A percentile compares a stretch with the other conserved stretches of the same genome.
phyloP scores from a whole-genome alignment of 1,140 invertebrate genomes.

The Muscidifurax raptorellus region DNA sequence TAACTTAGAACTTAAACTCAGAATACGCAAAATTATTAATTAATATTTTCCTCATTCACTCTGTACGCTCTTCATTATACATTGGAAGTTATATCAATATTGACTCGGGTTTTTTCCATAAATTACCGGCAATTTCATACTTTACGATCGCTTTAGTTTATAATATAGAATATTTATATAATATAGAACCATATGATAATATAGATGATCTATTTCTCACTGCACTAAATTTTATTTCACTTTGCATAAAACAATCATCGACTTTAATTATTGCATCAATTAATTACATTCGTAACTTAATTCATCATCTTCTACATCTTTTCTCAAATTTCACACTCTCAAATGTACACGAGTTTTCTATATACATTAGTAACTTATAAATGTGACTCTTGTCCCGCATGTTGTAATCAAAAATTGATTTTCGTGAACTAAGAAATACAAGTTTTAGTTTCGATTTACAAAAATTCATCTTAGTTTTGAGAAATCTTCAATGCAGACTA shows the following conservation, averaged over 20 bases:
- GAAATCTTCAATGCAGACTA: conserved; percentile 48
- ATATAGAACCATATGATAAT: conserved; percentile 25
- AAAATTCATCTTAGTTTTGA: conserved; percentile 32
- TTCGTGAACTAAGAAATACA: conserved; percentile 16
- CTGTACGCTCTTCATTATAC: background rate
- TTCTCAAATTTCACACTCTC: background rate
- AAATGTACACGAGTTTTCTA: conserved; percentile 45
- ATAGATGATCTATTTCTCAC: conserved; percentile 21
- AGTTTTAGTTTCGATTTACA: conserved; percentile 24
- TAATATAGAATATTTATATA: conserved; percentile 24
- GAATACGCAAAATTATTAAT: conserved; percentile 16
- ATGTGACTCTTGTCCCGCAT: conserved; percentile 33
- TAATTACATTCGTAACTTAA: conserved; percentile 25
- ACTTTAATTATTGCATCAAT: conserved; percentile 39
- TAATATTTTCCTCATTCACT: conserved; percentile 26
- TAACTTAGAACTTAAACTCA: background rate
- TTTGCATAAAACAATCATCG: conserved; percentile 34
- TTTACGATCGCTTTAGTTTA: background rate
- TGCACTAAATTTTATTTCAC: conserved; percentile 29
- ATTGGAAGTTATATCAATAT: conserved; percentile 26
- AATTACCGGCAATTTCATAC: background rate
- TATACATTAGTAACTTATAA: conserved; percentile 44
- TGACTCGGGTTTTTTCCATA: conserved; percentile 22
- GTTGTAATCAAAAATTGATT: conserved; percentile 30
- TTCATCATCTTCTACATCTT: conserved; percentile 11